Percentiles rank a stretch among this genome's conserved stretches.
Evolutionary conservation across 2,113 vertebrate genomes (phyloP).

Genomic region (Salvelinus sp.): DNA sequence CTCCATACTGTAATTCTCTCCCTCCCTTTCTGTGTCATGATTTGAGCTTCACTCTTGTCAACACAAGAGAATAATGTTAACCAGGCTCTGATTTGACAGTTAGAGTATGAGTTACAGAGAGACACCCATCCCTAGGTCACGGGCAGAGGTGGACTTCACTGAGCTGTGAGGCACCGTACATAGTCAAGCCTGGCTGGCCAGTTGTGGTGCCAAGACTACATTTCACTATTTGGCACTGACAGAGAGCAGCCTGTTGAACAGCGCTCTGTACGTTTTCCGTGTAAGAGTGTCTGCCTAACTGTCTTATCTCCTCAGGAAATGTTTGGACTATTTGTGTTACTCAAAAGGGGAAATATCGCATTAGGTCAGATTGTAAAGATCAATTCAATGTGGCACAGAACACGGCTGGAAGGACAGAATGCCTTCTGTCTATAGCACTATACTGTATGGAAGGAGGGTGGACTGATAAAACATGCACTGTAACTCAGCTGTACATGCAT

Average conservation of each 20-base stretch:
- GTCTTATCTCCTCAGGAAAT: constrained; percentile 38
- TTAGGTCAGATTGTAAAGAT: background rate
- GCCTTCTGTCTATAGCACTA: background rate
- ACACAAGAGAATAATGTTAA: constrained; percentile 41
- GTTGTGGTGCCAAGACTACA: constrained; percentile 55
- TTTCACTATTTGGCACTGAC: constrained; percentile 58
- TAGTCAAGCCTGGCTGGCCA: constrained; percentile 52
- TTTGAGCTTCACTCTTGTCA: constrained; percentile 53
- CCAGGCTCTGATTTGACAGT: constrained; percentile 44
- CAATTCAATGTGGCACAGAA: background rate
- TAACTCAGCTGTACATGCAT: too few relatives aligned
- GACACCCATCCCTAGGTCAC: constrained; percentile 35
- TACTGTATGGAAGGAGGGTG: background rate
- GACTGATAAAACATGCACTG: background rate
- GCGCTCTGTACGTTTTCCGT: constrained; percentile 32
- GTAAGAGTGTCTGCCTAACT: constrained; percentile 25
- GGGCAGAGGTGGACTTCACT: constrained; percentile 40
- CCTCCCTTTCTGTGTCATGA: constrained; percentile 41
- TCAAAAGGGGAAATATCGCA: constrained; percentile 26
- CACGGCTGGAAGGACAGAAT: background rate
- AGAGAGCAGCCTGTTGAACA: constrained; percentile 28
- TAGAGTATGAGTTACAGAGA: constrained; percentile 46
- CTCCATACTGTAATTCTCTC: constrained; percentile 6
- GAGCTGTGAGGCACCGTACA: background rate
- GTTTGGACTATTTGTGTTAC: constrained; percentile 32